Conservation (phyloP, 2,797 vertebrate species). For the Periparus ater region DNA sequence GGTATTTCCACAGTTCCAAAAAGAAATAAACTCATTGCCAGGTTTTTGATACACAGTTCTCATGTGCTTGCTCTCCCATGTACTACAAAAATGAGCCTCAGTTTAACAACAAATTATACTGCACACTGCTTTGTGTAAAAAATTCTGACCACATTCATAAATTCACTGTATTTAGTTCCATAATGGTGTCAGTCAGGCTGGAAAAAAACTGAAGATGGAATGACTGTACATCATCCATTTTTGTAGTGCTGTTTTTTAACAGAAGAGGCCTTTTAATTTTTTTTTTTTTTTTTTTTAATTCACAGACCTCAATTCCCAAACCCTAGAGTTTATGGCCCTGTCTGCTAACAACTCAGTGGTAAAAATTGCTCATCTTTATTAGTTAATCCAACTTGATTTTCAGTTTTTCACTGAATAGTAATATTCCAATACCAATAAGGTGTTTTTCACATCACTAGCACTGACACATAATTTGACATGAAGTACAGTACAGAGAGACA, state of each 20-base stretch:
- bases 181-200: neutral
- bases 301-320: neutral
- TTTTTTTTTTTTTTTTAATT: neutral
- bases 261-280: neutral
- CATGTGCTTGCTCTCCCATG: neutral
- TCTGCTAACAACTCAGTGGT: neutral
- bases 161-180: neutral
- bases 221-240: neutral
- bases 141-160: neutral
- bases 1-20: neutral
- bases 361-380: neutral
- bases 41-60: neutral
- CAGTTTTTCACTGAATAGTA: neutral
- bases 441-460: neutral
- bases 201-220: neutral
- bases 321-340: neutral
- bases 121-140: neutral
- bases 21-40: neutral
- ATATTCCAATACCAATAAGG: neutral
- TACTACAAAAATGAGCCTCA: neutral
- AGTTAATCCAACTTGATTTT: neutral
- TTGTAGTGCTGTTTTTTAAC: neutral
- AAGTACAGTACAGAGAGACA: neutral
- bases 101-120: neutral
- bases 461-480: neutral